Conservation (phyloP, 1,140 invertebrate genomes). For the Platyscapa corneri region DNA sequence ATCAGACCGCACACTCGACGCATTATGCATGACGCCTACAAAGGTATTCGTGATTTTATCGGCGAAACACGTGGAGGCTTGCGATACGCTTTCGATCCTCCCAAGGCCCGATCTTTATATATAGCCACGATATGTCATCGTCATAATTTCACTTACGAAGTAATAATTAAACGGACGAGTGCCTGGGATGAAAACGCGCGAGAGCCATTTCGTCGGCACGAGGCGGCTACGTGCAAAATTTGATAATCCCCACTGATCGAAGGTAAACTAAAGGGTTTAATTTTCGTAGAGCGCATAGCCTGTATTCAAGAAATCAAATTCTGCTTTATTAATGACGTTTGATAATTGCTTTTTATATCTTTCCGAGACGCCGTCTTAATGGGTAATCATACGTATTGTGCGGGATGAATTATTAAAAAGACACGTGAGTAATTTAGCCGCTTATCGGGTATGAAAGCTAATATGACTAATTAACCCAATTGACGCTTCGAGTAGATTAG, state of each 20-base stretch:
- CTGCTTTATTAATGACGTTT: not conserved
- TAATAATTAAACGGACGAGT: not conserved
- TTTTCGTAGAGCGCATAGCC: not conserved
- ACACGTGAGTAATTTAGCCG: too few species aligned
- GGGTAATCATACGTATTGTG: too few species aligned
- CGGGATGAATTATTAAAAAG: too few species aligned
- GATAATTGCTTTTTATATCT: too few species aligned
- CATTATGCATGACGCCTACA: not conserved
- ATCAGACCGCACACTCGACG: conserved; percentile 36
- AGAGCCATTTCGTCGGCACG: not conserved
- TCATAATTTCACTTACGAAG: not conserved
- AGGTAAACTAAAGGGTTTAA: not conserved
- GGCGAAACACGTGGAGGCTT: not conserved
- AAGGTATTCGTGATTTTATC: conserved; percentile 13
- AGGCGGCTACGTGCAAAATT: not conserved
- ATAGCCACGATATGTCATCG: not conserved
- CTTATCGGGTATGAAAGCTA: too few species aligned
- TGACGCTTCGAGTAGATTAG: too few species aligned
- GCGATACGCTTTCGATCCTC: too few species aligned
- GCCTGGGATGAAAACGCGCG: not conserved
- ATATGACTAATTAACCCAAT: too few species aligned
- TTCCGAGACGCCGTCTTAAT: too few species aligned
- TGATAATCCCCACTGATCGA: not conserved
- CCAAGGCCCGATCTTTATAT: not conserved
- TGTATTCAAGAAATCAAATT: not conserved